A percentile compares a stretch with the other conserved stretches of the same genome.
phyloP scores from a whole-genome alignment of 2,888 invertebrate species.

The Odontocerum albicorne region DNA sequence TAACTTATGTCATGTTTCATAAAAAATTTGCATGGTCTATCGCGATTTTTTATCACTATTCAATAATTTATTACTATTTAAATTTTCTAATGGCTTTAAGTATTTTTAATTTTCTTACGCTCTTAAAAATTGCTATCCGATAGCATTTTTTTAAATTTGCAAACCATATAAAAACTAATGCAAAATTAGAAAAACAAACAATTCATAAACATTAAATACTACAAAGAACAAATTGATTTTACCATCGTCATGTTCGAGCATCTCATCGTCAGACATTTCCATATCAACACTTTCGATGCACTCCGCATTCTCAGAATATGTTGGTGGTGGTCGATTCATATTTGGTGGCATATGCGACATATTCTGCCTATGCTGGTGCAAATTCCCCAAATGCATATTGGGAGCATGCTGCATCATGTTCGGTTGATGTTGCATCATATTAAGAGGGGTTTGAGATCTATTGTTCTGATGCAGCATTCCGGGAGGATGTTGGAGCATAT shows the following conservation, averaged over 20 bases:
- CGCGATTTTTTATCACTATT: too few species aligned
- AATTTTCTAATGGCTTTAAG: too few species aligned
- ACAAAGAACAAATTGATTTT: too few species aligned
- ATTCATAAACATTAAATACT: too few species aligned
- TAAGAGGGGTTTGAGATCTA: not conserved
- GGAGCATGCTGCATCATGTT: not conserved
- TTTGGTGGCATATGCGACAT: not conserved
- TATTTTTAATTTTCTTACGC: too few species aligned
- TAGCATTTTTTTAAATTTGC: not conserved
- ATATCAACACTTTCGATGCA: constrained; percentile 83
- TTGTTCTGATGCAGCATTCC: constrained; percentile 17
- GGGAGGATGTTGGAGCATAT: constrained; percentile 10
- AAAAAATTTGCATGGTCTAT: too few species aligned
- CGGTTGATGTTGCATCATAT: not conserved
- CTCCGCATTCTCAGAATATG: constrained; percentile 67
- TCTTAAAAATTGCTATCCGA: too few species aligned
- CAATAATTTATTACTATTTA: too few species aligned
- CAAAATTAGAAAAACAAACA: too few species aligned
- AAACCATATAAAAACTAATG: too few species aligned
- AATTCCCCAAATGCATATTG: not conserved
- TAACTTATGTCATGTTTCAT: too few species aligned
- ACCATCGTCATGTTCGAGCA: constrained; percentile 30
- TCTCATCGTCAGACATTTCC: constrained; percentile 84
- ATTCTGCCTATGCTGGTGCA: too few species aligned
- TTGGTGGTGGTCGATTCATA: constrained; percentile 20